Percentiles rank a stretch among this genome's conserved stretches.
Conservation (phyloP, 2,113 vertebrate species). For the Nibea coibor region DNA sequence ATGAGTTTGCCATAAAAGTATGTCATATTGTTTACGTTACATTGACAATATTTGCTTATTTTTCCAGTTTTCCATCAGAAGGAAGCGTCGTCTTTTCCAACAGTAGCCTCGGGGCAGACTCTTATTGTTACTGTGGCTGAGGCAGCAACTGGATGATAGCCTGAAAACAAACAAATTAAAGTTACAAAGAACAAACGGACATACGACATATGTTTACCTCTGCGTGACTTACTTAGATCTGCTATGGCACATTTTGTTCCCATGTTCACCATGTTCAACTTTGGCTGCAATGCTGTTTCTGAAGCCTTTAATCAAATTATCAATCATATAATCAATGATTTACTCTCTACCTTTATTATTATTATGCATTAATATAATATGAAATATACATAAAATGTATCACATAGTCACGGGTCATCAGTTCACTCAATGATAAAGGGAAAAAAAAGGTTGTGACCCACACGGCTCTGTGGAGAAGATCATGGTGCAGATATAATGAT, state of each 20-base stretch:
- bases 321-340: too few species aligned
- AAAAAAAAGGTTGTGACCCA: too few species aligned
- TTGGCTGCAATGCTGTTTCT: neutral
- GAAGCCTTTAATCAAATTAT: neutral
- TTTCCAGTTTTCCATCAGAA: conserved; percentile 28
- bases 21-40: neutral
- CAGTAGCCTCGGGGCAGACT: conserved; percentile 13
- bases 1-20: neutral
- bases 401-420: too few species aligned
- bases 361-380: too few species aligned
- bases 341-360: too few species aligned
- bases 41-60: conserved; percentile 9
- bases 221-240: neutral
- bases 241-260: neutral
- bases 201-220: neutral
- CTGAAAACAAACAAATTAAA: conserved; percentile 23
- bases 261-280: too few species aligned
- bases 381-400: too few species aligned
- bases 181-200: conserved; percentile 18
- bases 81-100: conserved; percentile 21
- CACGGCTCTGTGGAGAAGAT: too few species aligned
- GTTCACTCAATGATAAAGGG: too few species aligned
- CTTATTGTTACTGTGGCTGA: conserved; percentile 34
- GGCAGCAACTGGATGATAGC: neutral
- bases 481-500: neutral